phyloP scores from a whole-genome alignment of 1,140 invertebrate species.

The Leptinotarsa lineolata region DNA sequence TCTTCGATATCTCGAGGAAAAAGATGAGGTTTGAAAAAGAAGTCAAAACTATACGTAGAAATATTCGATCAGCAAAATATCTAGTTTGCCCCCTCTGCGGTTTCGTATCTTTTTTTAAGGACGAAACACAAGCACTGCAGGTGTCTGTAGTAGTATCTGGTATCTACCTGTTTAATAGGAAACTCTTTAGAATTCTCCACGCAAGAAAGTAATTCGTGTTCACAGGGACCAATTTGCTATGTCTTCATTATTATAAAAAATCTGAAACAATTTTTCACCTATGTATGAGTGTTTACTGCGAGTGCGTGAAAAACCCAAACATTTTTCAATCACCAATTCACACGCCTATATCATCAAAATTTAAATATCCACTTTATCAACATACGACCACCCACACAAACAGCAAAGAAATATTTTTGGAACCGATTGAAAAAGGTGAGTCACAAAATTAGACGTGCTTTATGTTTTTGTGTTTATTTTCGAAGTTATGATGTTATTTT shows the following conservation, averaged over 20 bases:
- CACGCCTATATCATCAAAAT: conserved; percentile 4
- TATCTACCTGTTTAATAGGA: too few relatives aligned
- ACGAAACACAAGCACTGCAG: too few relatives aligned
- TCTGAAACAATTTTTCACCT: background rate
- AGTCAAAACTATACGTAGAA: too few relatives aligned
- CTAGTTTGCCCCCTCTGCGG: too few relatives aligned
- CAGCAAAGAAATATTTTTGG: conserved; percentile 20
- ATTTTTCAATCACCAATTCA: background rate
- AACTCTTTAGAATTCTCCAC: too few relatives aligned
- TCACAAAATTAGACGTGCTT: conserved; percentile 8
- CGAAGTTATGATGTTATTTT: background rate
- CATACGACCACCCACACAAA: conserved; percentile 20
- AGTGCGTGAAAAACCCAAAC: background rate
- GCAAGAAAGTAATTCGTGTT: too few relatives aligned
- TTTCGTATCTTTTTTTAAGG: too few relatives aligned
- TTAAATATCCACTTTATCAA: conserved; percentile 15
- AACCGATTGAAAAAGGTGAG: conserved; percentile 21
- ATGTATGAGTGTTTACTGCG: conserved; percentile 9
- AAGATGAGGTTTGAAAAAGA: too few relatives aligned
- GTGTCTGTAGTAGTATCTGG: too few relatives aligned
- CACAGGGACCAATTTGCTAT: too few relatives aligned
- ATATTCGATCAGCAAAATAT: too few relatives aligned
- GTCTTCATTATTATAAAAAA: background rate
- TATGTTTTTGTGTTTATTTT: conserved; percentile 15
- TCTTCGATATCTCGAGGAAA: too few relatives aligned